phyloP scores from a whole-genome alignment of 2,888 invertebrate species.

The Cinara cedri region DNA sequence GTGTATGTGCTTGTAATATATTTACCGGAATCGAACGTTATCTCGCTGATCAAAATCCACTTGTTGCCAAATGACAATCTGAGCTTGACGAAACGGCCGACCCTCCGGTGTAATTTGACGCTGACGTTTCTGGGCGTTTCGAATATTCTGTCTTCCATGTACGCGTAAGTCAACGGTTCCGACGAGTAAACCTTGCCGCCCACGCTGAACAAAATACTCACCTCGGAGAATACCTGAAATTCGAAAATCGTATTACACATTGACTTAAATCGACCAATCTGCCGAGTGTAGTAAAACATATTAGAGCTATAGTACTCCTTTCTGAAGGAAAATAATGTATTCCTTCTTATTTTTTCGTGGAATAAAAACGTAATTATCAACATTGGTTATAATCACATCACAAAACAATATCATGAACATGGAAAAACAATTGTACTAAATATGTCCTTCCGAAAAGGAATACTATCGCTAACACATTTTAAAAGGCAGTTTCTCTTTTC shows the following conservation, averaged over 20 bases:
- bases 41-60: slow-evolving; percentile 90
- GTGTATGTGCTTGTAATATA: slow-evolving; percentile 58
- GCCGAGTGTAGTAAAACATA: too few relatives aligned
- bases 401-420: too few relatives aligned
- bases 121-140: slow-evolving; percentile 82
- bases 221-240: slow-evolving; percentile 78
- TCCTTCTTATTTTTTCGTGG: too few relatives aligned
- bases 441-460: too few relatives aligned
- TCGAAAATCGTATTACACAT: neutral
- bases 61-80: slow-evolving; percentile 78
- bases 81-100: slow-evolving; percentile 81
- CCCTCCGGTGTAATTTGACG: slow-evolving; percentile 79
- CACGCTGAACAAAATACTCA: slow-evolving; percentile 79
- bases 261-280: too few relatives aligned
- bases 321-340: too few relatives aligned
- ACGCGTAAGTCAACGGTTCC: slow-evolving; percentile 76
- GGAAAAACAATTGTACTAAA: too few relatives aligned
- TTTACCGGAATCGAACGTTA: slow-evolving; percentile 82
- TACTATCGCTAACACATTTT: too few relatives aligned
- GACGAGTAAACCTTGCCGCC: slow-evolving; percentile 80
- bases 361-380: too few relatives aligned
- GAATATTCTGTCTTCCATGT: slow-evolving; percentile 78
- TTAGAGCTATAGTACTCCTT: too few relatives aligned
- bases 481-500: too few relatives aligned
- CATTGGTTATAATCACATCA: too few relatives aligned